Conservation (phyloP, 1,140 invertebrate species). For the Drosophila nasuta region DNA sequence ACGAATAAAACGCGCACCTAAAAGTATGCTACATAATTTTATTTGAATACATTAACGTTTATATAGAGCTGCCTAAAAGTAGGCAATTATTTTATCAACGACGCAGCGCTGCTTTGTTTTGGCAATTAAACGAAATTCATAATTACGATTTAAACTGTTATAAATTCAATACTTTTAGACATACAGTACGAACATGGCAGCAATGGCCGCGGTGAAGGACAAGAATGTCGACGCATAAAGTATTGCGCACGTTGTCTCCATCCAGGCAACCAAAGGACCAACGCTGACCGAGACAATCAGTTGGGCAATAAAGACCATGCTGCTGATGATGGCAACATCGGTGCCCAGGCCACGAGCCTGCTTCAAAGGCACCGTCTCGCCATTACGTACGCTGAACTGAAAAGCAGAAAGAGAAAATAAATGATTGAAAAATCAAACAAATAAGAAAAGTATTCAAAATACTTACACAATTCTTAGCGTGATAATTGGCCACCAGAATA, state of each 20-base stretch:
- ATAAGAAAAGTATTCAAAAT: background rate
- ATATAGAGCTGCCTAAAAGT: slow-evolving; percentile 44
- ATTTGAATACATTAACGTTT: background rate
- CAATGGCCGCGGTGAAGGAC: slow-evolving; percentile 89
- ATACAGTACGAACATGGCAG: slow-evolving; percentile 91
- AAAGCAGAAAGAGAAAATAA: background rate
- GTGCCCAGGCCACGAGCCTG: slow-evolving; percentile 91
- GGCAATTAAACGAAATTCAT: slow-evolving; percentile 7
- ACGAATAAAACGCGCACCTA: slow-evolving; percentile 1
- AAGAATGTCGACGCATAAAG: slow-evolving; percentile 89
- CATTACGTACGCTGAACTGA: slow-evolving; percentile 86
- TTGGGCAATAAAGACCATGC: slow-evolving; percentile 93
- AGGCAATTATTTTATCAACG: slow-evolving; percentile 44
- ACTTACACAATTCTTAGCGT: slow-evolving; percentile 89
- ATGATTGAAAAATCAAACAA: background rate
- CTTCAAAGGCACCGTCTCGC: slow-evolving; percentile 84
- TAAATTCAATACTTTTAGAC: slow-evolving; percentile 76
- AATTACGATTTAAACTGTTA: background rate
- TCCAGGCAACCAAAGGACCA: slow-evolving; percentile 89
- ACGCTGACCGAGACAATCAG: slow-evolving; percentile 90
- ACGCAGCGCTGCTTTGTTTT: background rate
- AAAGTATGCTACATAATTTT: slow-evolving; percentile 51
- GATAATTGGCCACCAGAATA: slow-evolving; percentile 92
- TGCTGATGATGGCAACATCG: slow-evolving; percentile 92
- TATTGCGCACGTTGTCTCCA: slow-evolving; percentile 90